Evolutionary conservation across 2,888 invertebrate genomes (phyloP).

Genomic region (Lottia gigantea): DNA sequence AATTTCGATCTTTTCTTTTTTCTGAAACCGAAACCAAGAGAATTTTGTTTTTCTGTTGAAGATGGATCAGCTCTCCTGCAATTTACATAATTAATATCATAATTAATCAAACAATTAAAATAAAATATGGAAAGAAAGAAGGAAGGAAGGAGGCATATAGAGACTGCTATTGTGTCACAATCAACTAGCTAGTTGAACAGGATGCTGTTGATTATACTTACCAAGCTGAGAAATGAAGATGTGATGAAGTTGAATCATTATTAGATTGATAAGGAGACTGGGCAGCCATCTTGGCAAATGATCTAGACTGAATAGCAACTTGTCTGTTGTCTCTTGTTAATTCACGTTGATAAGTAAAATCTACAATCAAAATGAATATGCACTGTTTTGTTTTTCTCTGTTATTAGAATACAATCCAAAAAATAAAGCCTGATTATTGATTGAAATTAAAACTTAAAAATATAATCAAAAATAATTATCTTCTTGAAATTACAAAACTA

Average conservation of each 20-base stretch:
- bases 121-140: too few species aligned
- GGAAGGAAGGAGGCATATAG: too few species aligned
- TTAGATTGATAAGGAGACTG: slow-evolving; percentile 32
- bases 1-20: slow-evolving; percentile 60
- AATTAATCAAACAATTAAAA: too few species aligned
- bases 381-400: too few species aligned
- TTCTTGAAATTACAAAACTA: too few species aligned
- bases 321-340: slow-evolving; percentile 29
- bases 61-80: slow-evolving; percentile 1
- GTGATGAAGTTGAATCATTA: slow-evolving; percentile 28
- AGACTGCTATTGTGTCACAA: too few species aligned
- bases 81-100: not conserved
- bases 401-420: too few species aligned
- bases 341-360: slow-evolving; percentile 19
- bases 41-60: not conserved
- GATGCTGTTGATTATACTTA: not conserved
- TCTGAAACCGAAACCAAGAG: slow-evolving; percentile 21
- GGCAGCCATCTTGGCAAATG: slow-evolving; percentile 29
- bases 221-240: slow-evolving; percentile 23
- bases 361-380: not conserved
- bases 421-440: too few species aligned
- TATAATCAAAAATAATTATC: too few species aligned
- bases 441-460: too few species aligned
- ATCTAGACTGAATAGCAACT: slow-evolving; percentile 24
- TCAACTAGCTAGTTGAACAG: too few species aligned